Conservation (phyloP, 1,140 invertebrate genomes). For the Bombus ignitus region DNA sequence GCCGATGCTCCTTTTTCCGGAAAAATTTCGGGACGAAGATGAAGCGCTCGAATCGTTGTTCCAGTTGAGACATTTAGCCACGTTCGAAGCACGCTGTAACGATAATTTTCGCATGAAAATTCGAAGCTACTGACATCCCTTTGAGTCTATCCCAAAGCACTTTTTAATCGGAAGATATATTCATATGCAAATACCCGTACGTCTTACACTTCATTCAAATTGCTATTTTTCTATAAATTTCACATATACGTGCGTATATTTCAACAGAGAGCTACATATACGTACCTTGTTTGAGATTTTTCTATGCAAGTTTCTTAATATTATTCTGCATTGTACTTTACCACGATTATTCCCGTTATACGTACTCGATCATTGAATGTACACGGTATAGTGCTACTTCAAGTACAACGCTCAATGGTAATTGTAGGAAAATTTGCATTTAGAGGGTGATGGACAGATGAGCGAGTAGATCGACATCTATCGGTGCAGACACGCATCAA, state of each 20-base stretch:
- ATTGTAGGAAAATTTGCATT: not conserved
- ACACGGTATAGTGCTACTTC: too few species aligned
- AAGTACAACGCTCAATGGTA: not conserved
- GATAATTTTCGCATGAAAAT: too few species aligned
- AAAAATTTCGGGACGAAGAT: not conserved
- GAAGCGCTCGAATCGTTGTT: not conserved
- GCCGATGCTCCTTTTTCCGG: too few species aligned
- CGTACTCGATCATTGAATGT: not conserved
- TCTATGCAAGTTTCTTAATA: not conserved
- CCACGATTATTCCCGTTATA: too few species aligned
- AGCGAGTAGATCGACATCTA: conserved; percentile 34
- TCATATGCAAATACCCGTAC: too few species aligned
- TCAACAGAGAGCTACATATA: not conserved
- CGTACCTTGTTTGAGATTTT: not conserved
- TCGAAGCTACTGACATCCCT: too few species aligned
- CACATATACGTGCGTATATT: fast-evolving
- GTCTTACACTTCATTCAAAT: not conserved
- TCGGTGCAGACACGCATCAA: conserved; percentile 40
- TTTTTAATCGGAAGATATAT: too few species aligned
- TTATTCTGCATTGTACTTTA: too few species aligned
- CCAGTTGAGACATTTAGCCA: not conserved
- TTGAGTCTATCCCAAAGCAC: too few species aligned
- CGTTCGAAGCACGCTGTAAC: too few species aligned
- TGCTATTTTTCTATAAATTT: not conserved
- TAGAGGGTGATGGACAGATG: conserved; percentile 27